phyloP scores from a whole-genome alignment of 2,888 invertebrate genomes.

The Ctena decussata region DNA sequence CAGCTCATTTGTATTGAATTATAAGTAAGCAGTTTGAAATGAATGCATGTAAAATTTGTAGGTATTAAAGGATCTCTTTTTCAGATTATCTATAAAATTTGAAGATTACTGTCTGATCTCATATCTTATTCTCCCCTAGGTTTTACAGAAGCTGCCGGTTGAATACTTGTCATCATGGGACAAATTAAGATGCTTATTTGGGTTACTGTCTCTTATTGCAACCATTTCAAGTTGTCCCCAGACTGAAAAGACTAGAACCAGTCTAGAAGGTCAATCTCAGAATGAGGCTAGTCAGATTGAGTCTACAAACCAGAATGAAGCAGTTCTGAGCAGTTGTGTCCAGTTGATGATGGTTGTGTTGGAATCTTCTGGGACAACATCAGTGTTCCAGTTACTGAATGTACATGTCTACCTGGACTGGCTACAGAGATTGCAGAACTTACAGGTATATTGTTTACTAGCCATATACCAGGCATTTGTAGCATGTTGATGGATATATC shows the following conservation, averaged over 20 bases:
- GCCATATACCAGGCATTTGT: too few species aligned
- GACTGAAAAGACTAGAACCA: not conserved
- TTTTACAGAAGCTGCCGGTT: constrained; percentile 55
- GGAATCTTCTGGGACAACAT: constrained; percentile 44
- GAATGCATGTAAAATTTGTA: too few species aligned
- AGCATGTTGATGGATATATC: too few species aligned
- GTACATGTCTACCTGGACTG: constrained; percentile 44
- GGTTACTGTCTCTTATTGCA: constrained; percentile 46
- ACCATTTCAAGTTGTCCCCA: constrained; percentile 2
- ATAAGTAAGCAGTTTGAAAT: too few species aligned
- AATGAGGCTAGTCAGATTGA: not conserved
- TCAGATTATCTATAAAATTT: too few species aligned
- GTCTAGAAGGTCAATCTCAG: not conserved
- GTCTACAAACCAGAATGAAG: not conserved
- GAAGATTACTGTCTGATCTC: too few species aligned
- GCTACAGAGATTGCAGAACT: constrained; percentile 30
- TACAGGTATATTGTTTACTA: constrained; percentile 30
- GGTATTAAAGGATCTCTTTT: too few species aligned
- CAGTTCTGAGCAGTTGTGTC: not conserved
- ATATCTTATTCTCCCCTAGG: constrained; percentile 19
- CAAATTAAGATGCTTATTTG: constrained; percentile 63
- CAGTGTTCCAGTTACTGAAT: constrained; percentile 61
- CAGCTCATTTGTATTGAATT: too few species aligned
- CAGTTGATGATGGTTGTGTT: constrained; percentile 35
- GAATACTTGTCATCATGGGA: constrained; percentile 55